Evolutionary conservation across 2,888 invertebrate species (phyloP).

Genomic region (Dicyrtoma fusca): DNA sequence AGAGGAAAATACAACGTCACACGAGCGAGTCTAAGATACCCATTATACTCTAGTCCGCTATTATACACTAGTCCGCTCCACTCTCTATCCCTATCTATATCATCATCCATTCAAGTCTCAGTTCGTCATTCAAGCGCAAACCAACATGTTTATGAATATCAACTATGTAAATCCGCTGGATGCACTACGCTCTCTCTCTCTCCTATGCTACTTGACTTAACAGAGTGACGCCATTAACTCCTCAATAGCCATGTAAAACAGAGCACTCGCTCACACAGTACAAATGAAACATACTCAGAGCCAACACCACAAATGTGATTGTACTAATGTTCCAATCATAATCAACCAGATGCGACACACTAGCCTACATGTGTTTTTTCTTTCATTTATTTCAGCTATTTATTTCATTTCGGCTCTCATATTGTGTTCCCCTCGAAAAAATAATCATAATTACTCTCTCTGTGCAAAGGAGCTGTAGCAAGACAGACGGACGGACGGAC

Average conservation of each 20-base stretch:
- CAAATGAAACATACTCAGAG: constrained; percentile 13
- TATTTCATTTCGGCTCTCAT: constrained; percentile 8
- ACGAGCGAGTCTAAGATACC: neutral
- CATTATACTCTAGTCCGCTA: too few species aligned
- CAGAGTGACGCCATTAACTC: constrained; percentile 38
- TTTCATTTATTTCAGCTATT: constrained; percentile 10
- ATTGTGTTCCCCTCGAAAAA: neutral
- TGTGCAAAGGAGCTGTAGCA: neutral
- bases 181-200: constrained; percentile 10
- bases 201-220: constrained; percentile 13
- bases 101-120: constrained; percentile 14
- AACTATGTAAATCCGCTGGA: constrained; percentile 35
- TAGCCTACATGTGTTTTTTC: constrained; percentile 43
- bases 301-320: constrained; percentile 46
- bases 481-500: constrained; percentile 9
- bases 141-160: constrained; percentile 35
- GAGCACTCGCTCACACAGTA: neutral
- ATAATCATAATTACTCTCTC: neutral
- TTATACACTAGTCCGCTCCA: neutral
- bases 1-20: neutral
- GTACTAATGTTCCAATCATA: constrained; percentile 48
- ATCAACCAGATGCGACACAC: constrained; percentile 48
- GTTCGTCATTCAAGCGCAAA: constrained; percentile 10
- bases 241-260: constrained; percentile 26
- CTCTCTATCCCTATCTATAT: constrained; percentile 1